phyloP scores from a whole-genome alignment of 30 jellyfish, hydroid and myxozoan genomes.

The Aurelia coerulea region DNA sequence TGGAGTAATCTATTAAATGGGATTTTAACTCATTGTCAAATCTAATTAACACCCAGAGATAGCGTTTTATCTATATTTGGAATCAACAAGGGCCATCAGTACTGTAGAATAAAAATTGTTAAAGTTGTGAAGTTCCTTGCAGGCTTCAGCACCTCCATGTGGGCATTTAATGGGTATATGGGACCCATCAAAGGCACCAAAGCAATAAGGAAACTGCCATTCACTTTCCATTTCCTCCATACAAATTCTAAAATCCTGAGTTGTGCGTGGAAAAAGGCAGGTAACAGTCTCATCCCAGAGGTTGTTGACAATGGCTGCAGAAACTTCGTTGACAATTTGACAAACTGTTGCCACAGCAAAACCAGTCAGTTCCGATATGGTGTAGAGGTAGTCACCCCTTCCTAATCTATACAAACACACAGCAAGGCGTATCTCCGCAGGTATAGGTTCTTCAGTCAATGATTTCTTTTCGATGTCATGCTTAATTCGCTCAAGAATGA shows the following conservation, averaged over 20 bases:
- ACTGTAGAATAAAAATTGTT: slow-evolving; percentile 55
- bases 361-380: slow-evolving; percentile 72
- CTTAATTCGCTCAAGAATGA: slow-evolving; percentile 60
- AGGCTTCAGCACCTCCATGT: slow-evolving; percentile 77
- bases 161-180: slow-evolving; percentile 63
- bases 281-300: slow-evolving; percentile 69
- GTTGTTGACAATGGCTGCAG: slow-evolving; percentile 45
- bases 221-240: slow-evolving; percentile 65
- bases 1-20: too few relatives aligned
- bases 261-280: slow-evolving; percentile 48
- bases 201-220: slow-evolving; percentile 76
- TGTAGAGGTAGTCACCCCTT: slow-evolving; percentile 77
- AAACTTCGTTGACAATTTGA: slow-evolving; percentile 48
- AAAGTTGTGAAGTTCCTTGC: slow-evolving; percentile 60
- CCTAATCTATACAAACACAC: slow-evolving; percentile 59
- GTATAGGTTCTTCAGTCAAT: slow-evolving; percentile 59
- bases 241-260: slow-evolving; percentile 46
- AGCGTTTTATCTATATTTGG: slow-evolving; percentile 66
- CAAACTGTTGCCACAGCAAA: slow-evolving; percentile 68
- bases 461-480: slow-evolving; percentile 56
- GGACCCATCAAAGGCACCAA: slow-evolving; percentile 70
- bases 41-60: too few relatives aligned
- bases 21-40: too few relatives aligned
- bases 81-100: slow-evolving; percentile 65
- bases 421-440: slow-evolving; percentile 81